These are phyloP conservation scores for Pyrrhura leucotis DNA, from an alignment of 2,797 vertebrate species.

Conservation along the genomic window DNA sequence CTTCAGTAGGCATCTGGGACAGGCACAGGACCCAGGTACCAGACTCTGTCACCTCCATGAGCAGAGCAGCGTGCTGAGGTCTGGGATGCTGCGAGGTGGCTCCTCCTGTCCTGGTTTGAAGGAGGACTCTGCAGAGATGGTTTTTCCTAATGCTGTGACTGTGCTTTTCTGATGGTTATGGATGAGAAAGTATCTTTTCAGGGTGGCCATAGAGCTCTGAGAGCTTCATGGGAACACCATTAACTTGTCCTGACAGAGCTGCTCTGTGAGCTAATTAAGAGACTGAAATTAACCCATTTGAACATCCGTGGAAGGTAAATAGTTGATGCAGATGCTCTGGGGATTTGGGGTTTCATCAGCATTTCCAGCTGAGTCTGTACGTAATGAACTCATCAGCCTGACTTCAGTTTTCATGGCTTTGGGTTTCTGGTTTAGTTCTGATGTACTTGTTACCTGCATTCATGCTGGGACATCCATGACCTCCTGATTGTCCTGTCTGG, in stretches of 20 bases:
- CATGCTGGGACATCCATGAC: neutral
- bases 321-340: neutral
- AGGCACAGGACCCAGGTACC: neutral
- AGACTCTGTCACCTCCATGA: accelerated
- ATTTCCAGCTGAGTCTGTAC: neutral
- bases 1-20: neutral
- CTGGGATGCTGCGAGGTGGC: neutral
- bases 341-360: neutral
- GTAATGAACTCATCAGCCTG: conserved; percentile 25
- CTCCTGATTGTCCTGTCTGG: neutral
- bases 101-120: neutral
- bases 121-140: neutral
- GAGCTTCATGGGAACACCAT: neutral
- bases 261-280: neutral
- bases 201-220: neutral
- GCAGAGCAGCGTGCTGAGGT: neutral
- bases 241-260: neutral
- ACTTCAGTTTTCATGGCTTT: neutral
- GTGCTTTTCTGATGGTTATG: neutral
- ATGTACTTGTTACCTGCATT: neutral
- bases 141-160: neutral
- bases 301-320: neutral
- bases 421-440: neutral
- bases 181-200: neutral
- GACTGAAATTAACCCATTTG: conserved; percentile 11